Evolutionary conservation across 1,140 invertebrate species (phyloP), one percentile per base, ranked within the genome.

Genomic region (Cephus cinctus): DNA sequence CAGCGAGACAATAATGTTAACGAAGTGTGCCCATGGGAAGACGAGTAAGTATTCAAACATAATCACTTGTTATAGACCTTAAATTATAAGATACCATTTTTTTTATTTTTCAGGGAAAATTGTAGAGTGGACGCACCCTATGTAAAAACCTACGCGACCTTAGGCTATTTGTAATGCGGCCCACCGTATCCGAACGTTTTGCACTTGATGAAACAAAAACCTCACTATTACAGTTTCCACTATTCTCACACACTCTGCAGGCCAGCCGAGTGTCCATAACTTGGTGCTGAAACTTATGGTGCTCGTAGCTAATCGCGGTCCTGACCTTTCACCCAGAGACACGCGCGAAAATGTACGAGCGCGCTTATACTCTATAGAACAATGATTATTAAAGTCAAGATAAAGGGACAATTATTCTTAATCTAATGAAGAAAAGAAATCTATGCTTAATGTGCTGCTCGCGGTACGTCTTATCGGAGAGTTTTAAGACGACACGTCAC

Each of bases 71-170:
- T 43, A 12, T 43, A 44, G 15, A 49, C 42, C 22, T 19, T 54
- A 47, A 48, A 23, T 47, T 25, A 31, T 38, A 55, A n/a, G n/a
- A 48, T 41, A 41, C 45, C 50, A 58, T 65, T 71, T 56, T 55
- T 68, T 65, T 78, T 75, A 59, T 78, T 72, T 81, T 83, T 59
- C 83, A 91, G 88, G 77, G 89, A 88, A 78, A 88, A 83, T 73
- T 89, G 87, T 77, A 88, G 83, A 80, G 83, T 86, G 78, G 88
- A 90, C 72, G 83, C 86, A 69, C 86, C 88, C 66, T 92, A 92
- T 81, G 88, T 90, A 76, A 92, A 92, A 83, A 92, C 89, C 65
- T 92, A 92, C 73, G 87, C 89, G 63, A 92, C 89, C 50, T 82
- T 92, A 71, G 90, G 89, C 75, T 92, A 92, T 72, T 86, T 92